Percentiles rank a stretch among this genome's conserved stretches.
Conservation (phyloP, 2,113 vertebrate genomes). For the Thymallus thymallus region DNA sequence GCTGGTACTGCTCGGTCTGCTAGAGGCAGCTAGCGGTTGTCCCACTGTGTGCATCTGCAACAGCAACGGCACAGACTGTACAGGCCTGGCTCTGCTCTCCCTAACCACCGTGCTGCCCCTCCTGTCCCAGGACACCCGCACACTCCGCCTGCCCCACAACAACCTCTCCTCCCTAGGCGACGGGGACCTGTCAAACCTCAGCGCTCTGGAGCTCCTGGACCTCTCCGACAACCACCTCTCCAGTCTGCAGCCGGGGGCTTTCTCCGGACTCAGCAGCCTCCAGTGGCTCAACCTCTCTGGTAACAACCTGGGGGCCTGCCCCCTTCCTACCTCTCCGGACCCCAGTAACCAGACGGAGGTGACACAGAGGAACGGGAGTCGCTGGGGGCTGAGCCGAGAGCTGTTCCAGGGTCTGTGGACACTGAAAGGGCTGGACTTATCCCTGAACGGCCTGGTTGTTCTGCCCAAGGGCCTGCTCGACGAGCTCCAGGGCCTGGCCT, state of each 20-base stretch:
- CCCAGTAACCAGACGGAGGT: conserved; percentile 74
- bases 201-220: conserved; percentile 63
- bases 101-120: conserved; percentile 73
- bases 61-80: conserved; percentile 85
- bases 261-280: conserved; percentile 78
- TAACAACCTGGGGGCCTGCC: conserved; percentile 83
- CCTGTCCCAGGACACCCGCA: conserved; percentile 74
- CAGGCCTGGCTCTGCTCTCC: conserved; percentile 76
- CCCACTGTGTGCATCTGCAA: conserved; percentile 85
- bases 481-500: conserved; percentile 77
- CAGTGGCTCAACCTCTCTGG: conserved; percentile 88
- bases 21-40: conserved; percentile 72
- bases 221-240: conserved; percentile 82
- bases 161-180: conserved; percentile 60
- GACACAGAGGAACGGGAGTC: conserved; percentile 77
- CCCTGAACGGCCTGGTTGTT: conserved; percentile 82
- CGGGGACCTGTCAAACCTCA: conserved; percentile 50
- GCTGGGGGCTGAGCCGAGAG: conserved; percentile 70
- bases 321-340: conserved; percentile 68
- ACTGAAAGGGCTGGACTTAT: conserved; percentile 85
- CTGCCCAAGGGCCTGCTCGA: conserved; percentile 84
- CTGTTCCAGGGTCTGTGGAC: conserved; percentile 76
- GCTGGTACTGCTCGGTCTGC: conserved; percentile 65
- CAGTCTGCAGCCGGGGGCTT: conserved; percentile 74
- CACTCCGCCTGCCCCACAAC: conserved; percentile 81